A percentile compares a stretch with the other conserved stretches of the same genome.
phyloP scores from a whole-genome alignment of 2,797 vertebrate species.

The Acipenser ruthenus region DNA sequence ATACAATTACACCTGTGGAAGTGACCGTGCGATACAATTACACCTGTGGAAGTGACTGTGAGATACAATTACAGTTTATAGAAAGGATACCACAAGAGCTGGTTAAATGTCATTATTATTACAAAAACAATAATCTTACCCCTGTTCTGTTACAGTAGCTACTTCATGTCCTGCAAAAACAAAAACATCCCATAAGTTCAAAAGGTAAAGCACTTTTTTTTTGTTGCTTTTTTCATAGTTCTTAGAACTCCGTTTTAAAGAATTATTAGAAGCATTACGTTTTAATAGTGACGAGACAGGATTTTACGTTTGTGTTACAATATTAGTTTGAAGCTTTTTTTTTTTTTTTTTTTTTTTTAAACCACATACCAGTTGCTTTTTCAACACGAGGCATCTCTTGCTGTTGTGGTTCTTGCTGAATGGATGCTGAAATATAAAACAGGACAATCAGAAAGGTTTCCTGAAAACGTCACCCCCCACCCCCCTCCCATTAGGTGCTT shows the following conservation, averaged over 20 bases:
- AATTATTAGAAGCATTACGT: too few relatives aligned
- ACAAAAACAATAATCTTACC: conserved; percentile 70
- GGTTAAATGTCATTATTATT: conserved; percentile 61
- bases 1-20: too few relatives aligned
- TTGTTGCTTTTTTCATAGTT: too few relatives aligned
- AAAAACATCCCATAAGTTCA: conserved; percentile 4
- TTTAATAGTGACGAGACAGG: neutral
- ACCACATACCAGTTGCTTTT: conserved; percentile 46
- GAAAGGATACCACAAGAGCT: too few relatives aligned
- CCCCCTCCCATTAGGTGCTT: neutral
- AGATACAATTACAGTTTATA: conserved; percentile 39
- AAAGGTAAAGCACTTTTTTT: neutral
- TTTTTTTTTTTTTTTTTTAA: neutral
- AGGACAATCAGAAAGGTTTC: neutral
- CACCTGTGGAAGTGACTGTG: conserved; percentile 3
- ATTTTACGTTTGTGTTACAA: neutral
- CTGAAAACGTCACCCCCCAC: neutral
- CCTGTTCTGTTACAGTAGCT: conserved; percentile 53
- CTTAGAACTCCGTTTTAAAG: too few relatives aligned
- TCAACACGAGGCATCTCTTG: conserved; percentile 47
- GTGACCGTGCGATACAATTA: too few relatives aligned
- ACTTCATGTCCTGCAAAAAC: conserved; percentile 45
- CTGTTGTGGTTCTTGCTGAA: conserved; percentile 41
- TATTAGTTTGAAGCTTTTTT: neutral
- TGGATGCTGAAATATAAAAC: conserved; percentile 29